Base-by-base conservation (phyloP, 2,888 invertebrate species). In the Eilema sororculum region DNA sequence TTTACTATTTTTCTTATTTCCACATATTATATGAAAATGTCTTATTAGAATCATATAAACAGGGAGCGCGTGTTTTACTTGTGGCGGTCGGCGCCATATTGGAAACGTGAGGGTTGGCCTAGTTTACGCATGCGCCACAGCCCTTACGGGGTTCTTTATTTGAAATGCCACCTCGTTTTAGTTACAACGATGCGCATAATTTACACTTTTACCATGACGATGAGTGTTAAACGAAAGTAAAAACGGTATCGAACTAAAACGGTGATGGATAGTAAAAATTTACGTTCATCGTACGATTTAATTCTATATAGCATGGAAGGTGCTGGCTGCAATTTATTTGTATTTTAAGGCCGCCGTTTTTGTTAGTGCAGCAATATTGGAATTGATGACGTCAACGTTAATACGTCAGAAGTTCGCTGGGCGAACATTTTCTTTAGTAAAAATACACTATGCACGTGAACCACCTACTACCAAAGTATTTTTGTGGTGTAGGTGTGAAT, bases 11-110 rank as follows among this genome's bases (percentile, higher is more conserved):
- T 22, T 67, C 71, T 73, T 73, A 37, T 25, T 66, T 59, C 41
- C 66, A 77, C 66, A 72, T 30, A n/a, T n/a, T n/a, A n/a, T n/a
- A 75, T 69, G 60, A 78, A 66, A 68, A 75, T 72, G 64, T 73
- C 68, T 76, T 58, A 73, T 67, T 69, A 76, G 68, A 76, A 75
- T 82, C 73, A 80, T 87, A 87, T 89, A 90, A 92, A 92, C 89
- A 92, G 78, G 85, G 78, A 84, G 87, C 90, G 93, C 94, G 95
- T 94, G 94, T 87, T 90, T 83, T 84, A 87, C 88, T 90, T 87
- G 87, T 92, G 94, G 93, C 94, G 93, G 87, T 81, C 89, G 89
- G 75, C 94, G 95, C 95, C 95, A 95, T 95, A 94, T 95, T 95
- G 94, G 89, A 90, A 82, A 90, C 82, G 84, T 84, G 88, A 86